Conservation (phyloP, 2,888 invertebrate genomes). For the Agrilus cyanescens region DNA sequence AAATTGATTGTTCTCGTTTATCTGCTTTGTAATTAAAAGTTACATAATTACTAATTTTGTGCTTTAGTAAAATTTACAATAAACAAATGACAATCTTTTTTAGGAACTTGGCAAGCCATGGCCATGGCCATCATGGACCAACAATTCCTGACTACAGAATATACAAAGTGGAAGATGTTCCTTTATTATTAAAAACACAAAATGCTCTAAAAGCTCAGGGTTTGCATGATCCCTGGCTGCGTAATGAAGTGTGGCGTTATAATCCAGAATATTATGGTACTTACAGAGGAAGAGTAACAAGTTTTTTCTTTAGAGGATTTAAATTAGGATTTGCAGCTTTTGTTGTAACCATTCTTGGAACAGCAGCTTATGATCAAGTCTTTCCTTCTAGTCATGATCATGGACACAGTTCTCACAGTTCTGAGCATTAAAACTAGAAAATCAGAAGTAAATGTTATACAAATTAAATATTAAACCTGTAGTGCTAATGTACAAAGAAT, state of each 20-base stretch:
- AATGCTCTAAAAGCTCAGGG: constrained; percentile 56
- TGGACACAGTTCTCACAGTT: constrained; percentile 34
- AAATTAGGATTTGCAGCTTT: constrained; percentile 49
- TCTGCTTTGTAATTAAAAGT: too few species aligned
- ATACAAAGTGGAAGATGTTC: constrained; percentile 61
- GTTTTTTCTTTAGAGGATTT: constrained; percentile 51
- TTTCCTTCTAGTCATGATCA: constrained; percentile 34
- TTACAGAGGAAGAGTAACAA: constrained; percentile 31
- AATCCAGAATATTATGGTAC: constrained; percentile 49
- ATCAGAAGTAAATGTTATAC: too few species aligned
- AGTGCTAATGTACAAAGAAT: too few species aligned
- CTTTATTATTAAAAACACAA: constrained; percentile 51
- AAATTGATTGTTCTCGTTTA: too few species aligned
- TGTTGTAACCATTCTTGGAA: constrained; percentile 40
- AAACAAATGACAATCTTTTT: too few species aligned
- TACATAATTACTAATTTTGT: too few species aligned
- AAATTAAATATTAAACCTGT: too few species aligned
- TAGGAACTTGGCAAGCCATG: constrained; percentile 8
- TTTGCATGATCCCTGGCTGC: constrained; percentile 76
- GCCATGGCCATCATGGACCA: constrained; percentile 44
- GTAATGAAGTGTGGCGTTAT: constrained; percentile 80
- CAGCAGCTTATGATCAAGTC: constrained; percentile 26
- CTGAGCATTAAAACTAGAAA: too few species aligned
- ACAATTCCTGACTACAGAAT: constrained; percentile 58
- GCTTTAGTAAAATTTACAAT: too few species aligned